phyloP scores from a whole-genome alignment of 2,888 invertebrate species.

The Nowickia ferox region DNA sequence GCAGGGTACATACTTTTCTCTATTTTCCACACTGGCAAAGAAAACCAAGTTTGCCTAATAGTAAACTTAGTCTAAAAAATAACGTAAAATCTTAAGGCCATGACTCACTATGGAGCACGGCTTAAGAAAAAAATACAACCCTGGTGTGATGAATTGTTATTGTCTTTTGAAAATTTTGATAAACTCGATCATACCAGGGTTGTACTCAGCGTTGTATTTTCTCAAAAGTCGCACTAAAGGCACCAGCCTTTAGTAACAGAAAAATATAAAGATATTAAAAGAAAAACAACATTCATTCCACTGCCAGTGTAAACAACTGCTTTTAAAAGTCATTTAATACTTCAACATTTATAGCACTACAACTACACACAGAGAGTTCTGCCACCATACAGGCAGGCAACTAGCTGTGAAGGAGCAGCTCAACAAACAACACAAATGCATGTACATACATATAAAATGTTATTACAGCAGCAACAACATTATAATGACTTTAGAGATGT shows the following conservation, averaged over 20 bases:
- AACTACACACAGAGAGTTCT: neutral
- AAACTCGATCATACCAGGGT: no score
- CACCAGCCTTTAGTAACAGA: neutral
- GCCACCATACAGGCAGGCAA: no score
- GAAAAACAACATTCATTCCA: neutral
- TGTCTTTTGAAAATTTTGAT: no score
- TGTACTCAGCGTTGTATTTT: no score
- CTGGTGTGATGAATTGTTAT: no score
- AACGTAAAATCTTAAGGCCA: no score
- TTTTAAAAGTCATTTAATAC: slow-evolving; percentile 53
- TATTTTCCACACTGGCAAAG: slow-evolving; percentile 12
- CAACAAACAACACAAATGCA: slow-evolving; percentile 31
- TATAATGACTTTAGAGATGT: slow-evolving; percentile 58
- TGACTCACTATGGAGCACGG: no score
- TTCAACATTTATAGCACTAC: slow-evolving; percentile 36
- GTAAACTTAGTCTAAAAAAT: neutral
- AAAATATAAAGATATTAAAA: neutral
- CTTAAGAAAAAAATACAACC: no score
- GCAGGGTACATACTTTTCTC: neutral
- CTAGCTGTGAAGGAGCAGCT: neutral
- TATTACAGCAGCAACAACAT: slow-evolving; percentile 59
- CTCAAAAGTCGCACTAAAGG: no score
- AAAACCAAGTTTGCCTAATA: neutral
- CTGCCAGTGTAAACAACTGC: slow-evolving; percentile 31
- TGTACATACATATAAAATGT: slow-evolving; percentile 34